Conservation (phyloP, 2,888 invertebrate genomes). For the Drosophila cracens region DNA sequence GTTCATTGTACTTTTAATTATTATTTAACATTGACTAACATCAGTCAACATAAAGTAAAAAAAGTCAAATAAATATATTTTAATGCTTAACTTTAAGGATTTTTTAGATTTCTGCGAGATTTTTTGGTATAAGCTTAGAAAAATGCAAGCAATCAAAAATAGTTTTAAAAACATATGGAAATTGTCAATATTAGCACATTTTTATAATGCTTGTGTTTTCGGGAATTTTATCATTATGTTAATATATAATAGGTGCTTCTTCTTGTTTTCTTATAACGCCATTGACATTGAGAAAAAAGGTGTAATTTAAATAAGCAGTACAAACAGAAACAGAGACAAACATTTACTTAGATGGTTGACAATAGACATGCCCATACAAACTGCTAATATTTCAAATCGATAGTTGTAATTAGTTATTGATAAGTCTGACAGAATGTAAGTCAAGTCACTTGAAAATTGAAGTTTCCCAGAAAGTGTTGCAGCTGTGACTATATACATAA, state of each 20-base stretch:
- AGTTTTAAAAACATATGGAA: background rate
- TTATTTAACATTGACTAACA: background rate
- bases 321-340: background rate
- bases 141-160: background rate
- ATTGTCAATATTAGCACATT: background rate
- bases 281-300: background rate
- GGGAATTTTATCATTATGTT: background rate
- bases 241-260: background rate
- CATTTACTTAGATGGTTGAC: conserved; percentile 1
- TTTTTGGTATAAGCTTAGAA: background rate
- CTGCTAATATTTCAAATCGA: conserved; percentile 22
- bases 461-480: conserved; percentile 12
- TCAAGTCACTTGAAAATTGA: conserved; percentile 1
- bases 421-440: conserved; percentile 2
- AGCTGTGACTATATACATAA: conserved; percentile 19
- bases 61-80: background rate
- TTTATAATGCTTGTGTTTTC: rapidly evolving
- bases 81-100: background rate
- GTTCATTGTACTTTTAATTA: background rate
- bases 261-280: background rate
- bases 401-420: conserved; percentile 34
- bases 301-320: background rate
- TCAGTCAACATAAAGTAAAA: background rate
- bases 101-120: background rate
- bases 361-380: background rate